Conservation (phyloP, 2,888 invertebrate genomes). For the Mesoligia furuncula region DNA sequence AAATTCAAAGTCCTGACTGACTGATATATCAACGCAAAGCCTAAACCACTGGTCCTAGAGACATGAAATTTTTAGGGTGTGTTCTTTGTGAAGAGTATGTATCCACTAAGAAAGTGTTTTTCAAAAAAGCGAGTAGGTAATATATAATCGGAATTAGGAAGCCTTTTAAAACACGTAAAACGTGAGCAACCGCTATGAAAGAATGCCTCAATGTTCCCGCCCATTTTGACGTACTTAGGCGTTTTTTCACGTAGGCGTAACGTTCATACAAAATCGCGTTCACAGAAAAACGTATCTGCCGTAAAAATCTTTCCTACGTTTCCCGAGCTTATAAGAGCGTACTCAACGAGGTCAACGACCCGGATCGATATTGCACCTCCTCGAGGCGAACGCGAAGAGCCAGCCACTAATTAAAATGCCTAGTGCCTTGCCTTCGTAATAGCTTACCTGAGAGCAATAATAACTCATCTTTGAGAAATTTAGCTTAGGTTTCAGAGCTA, state of each 20-base stretch:
- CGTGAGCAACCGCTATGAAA: not conserved
- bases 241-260: not conserved
- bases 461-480: slow-evolving; percentile 34
- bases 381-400: slow-evolving; percentile 25
- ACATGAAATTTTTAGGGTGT: no score
- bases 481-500: slow-evolving; percentile 3
- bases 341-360: slow-evolving; percentile 65
- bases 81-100: no score
- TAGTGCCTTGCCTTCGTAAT: slow-evolving; percentile 24
- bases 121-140: no score
- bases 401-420: slow-evolving; percentile 41
- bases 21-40: no score
- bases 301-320: slow-evolving; percentile 1
- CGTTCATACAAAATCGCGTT: not conserved
- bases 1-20: no score
- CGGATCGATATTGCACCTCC: slow-evolving; percentile 74
- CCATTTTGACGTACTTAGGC: not conserved
- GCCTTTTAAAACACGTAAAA: not conserved
- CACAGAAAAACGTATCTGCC: not conserved
- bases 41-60: no score
- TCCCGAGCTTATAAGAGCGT: slow-evolving; percentile 6
- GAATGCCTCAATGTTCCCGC: not conserved
- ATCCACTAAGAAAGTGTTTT: no score
- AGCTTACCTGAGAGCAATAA: slow-evolving; percentile 29
- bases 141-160: no score